A percentile compares a stretch with the other conserved stretches of the same genome.
Conservation (phyloP, 2,888 invertebrate genomes). For the Ephialtes manifestator region DNA sequence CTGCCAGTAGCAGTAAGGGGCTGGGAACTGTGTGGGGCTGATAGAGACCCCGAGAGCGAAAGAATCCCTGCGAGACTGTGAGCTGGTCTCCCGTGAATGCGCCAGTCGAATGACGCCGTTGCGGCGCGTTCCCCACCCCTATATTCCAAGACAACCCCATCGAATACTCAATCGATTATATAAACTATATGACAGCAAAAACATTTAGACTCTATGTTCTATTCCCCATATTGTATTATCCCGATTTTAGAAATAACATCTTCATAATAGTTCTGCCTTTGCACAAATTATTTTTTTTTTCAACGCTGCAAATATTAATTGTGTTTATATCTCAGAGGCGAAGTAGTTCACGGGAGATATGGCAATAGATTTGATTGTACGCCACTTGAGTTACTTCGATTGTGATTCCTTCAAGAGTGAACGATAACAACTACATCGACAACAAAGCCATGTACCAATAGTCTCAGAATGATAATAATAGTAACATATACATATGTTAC, state of each 20-base stretch:
- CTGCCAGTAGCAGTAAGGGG: slow-evolving; percentile 10
- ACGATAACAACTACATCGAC: no score
- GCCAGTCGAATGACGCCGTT: slow-evolving; percentile 50
- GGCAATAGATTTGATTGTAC: not conserved
- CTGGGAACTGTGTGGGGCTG: not conserved
- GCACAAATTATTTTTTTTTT: not conserved
- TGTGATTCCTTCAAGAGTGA: no score
- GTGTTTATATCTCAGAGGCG: not conserved
- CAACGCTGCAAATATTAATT: not conserved
- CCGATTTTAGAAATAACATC: not conserved
- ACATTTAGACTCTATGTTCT: not conserved
- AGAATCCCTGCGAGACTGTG: slow-evolving; percentile 34
- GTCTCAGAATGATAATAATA: not conserved
- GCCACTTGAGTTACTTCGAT: not conserved
- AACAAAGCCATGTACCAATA: no score
- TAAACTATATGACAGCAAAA: slow-evolving; percentile 1
- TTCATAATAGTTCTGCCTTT: not conserved
- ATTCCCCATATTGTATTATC: not conserved
- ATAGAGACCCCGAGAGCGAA: slow-evolving; percentile 16
- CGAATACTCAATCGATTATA: slow-evolving; percentile 43
- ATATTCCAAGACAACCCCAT: slow-evolving; percentile 30
- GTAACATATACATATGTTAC: no score
- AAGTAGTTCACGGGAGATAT: not conserved
- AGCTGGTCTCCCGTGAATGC: slow-evolving; percentile 44
- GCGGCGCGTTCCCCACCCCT: slow-evolving; percentile 19